Conservation (phyloP, 2,797 vertebrate genomes). For the Bufotes viridis region DNA sequence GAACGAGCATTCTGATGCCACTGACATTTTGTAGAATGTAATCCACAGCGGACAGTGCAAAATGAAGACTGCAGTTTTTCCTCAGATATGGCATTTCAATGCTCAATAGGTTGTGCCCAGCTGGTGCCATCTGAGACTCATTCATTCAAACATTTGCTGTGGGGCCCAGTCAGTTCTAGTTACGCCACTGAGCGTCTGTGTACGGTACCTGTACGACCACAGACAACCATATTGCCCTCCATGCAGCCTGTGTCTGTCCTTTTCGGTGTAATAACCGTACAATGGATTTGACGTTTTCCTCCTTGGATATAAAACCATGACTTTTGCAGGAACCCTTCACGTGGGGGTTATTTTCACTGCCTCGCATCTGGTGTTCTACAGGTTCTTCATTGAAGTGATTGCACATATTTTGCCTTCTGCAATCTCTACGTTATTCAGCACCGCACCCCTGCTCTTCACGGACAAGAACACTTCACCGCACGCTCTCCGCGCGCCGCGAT, state of each 20-base stretch:
- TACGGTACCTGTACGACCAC: neutral
- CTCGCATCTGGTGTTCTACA: neutral
- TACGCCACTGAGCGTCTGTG: too few relatives aligned
- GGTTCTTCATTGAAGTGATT: constrained; percentile 10
- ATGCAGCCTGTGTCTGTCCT: neutral
- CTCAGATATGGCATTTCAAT: too few relatives aligned
- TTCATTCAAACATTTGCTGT: too few relatives aligned
- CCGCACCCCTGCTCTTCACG: neutral
- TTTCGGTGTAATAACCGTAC: neutral
- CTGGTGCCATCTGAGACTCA: too few relatives aligned
- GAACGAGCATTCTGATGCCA: too few relatives aligned
- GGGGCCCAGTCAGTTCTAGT: too few relatives aligned
- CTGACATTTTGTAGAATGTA: too few relatives aligned
- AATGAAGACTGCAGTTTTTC: too few relatives aligned
- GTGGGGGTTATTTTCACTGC: neutral
- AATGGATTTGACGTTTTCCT: neutral
- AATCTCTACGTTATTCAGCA: neutral
- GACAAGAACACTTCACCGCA: constrained; percentile 16
- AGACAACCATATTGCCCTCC: neutral
- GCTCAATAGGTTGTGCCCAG: too few relatives aligned
- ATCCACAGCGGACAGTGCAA: too few relatives aligned
- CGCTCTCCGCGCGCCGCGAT: neutral
- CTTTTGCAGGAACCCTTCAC: neutral
- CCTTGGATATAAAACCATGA: neutral
- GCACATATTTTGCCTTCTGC: neutral